These are phyloP conservation scores for Ichneumoninae sp. DNA, from an alignment of 2,888 invertebrate species.

Conservation along the genomic window DNA sequence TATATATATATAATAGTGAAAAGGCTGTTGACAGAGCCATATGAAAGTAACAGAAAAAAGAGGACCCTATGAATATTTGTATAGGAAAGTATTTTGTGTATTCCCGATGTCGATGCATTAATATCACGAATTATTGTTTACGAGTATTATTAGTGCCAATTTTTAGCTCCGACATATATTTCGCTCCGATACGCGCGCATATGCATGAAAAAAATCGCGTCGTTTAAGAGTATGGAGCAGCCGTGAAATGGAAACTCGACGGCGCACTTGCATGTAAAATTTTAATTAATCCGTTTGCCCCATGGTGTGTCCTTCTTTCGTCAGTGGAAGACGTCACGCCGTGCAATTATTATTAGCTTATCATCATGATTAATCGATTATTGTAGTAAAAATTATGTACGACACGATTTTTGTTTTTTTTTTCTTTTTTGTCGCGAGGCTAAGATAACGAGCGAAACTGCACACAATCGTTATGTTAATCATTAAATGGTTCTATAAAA, in stretches of 20 bases:
- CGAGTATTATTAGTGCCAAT: conserved; percentile 47
- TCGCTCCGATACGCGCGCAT: not conserved
- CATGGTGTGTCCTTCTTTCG: not conserved
- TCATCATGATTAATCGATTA: conserved; percentile 37
- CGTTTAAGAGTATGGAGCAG: not conserved
- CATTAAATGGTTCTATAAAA: conserved; percentile 45
- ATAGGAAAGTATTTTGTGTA: conserved; percentile 43
- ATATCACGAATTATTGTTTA: conserved; percentile 20
- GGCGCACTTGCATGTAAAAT: conserved; percentile 10
- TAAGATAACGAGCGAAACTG: conserved; percentile 22
- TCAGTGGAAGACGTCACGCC: not conserved
- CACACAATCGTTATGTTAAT: conserved; percentile 44
- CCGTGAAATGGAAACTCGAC: conserved; percentile 3
- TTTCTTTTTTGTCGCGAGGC: conserved; percentile 22
- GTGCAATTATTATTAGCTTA: conserved; percentile 32
- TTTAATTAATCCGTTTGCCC: conserved; percentile 23
- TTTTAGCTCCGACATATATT: conserved; percentile 22
- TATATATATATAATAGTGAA: not conserved
- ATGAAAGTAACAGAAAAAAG: conserved; percentile 17
- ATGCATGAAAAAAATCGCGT: not conserved
- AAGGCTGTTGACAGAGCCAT: not conserved
- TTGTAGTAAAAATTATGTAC: conserved; percentile 33
- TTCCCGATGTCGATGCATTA: conserved; percentile 26
- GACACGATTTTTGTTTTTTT: conserved; percentile 39
- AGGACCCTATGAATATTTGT: conserved; percentile 14